Percentiles rank a stretch among this genome's conserved stretches.
Conservation (phyloP, 2,888 invertebrate species). For the Pristionchus exspectatus region DNA sequence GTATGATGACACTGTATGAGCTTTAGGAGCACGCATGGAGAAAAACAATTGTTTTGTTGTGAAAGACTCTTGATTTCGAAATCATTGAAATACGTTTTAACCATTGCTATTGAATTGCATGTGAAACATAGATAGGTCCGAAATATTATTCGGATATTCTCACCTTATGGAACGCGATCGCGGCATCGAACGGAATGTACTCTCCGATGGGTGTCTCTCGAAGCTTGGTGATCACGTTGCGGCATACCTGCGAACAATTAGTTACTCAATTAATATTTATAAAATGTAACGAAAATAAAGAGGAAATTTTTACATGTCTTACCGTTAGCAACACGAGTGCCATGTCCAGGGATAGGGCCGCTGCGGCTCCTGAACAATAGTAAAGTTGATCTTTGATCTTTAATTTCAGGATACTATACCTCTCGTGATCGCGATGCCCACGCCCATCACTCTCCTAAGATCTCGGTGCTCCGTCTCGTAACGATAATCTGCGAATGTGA, state of each 20-base stretch:
- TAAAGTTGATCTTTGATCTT: conserved; percentile 3
- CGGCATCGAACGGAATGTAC: conserved; percentile 93
- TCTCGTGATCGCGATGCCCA: conserved; percentile 94
- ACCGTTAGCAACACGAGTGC: conserved; percentile 89
- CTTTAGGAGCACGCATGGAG: too few species aligned
- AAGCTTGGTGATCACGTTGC: conserved; percentile 92
- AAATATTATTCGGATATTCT: not conserved
- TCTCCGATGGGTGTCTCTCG: conserved; percentile 95
- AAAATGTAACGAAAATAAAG: too few species aligned
- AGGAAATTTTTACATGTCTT: not conserved
- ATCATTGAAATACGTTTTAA: not conserved
- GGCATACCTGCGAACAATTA: conserved; percentile 82
- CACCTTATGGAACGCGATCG: conserved; percentile 93
- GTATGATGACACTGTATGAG: too few species aligned
- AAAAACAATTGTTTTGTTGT: too few species aligned
- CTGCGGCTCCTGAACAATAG: conserved; percentile 86
- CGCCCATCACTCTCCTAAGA: conserved; percentile 95
- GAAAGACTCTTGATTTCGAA: too few species aligned
- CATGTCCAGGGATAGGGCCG: conserved; percentile 94
- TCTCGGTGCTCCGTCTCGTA: conserved; percentile 97
- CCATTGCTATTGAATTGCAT: not conserved
- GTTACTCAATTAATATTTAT: not conserved
- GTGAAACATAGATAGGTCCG: not conserved
- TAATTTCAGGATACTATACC: conserved; percentile 79
- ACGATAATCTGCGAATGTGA: conserved; percentile 86